These are phyloP conservation scores for Melieria picta DNA, from an alignment of 2,888 invertebrate species.

Conservation along the genomic window DNA sequence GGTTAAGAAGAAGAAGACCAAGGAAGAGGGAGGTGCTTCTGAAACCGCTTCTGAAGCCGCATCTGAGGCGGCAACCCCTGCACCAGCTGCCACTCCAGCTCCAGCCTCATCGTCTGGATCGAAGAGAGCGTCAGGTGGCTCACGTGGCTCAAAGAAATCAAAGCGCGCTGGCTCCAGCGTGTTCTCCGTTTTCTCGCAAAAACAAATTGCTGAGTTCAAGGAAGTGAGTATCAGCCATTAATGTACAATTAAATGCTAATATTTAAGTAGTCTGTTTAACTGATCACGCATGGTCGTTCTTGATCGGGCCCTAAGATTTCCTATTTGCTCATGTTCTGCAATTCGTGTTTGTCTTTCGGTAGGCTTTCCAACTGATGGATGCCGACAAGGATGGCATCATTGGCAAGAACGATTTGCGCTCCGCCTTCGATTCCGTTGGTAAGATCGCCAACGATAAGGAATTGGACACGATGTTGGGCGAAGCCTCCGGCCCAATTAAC, in stretches of 20 bases:
- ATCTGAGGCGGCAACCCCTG: conserved; percentile 73
- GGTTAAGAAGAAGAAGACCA: conserved; percentile 88
- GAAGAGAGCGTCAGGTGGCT: conserved; percentile 83
- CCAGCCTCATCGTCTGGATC: conserved; percentile 78
- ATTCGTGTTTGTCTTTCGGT: conserved; percentile 12
- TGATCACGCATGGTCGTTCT: background rate
- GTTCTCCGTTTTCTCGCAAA: conserved; percentile 97
- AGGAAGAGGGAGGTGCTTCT: conserved; percentile 72
- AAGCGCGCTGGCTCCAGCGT: conserved; percentile 94
- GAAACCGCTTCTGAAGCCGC: conserved; percentile 71
- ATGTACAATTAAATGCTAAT: background rate
- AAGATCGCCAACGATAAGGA: conserved; percentile 90
- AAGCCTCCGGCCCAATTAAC: conserved; percentile 92
- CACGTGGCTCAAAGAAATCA: conserved; percentile 71
- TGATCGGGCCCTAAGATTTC: background rate
- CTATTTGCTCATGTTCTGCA: background rate
- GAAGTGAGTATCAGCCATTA: conserved; percentile 71
- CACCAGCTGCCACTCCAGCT: conserved; percentile 76
- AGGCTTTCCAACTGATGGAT: conserved; percentile 97
- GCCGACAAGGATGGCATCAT: conserved; percentile 93
- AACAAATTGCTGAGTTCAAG: conserved; percentile 96
- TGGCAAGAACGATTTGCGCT: conserved; percentile 89
- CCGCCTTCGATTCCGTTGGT: conserved; percentile 92
- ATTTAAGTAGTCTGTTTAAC: background rate
- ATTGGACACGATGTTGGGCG: conserved; percentile 87